Base-by-base conservation (phyloP, 2,888 invertebrate species). In the Slavum lentiscoides region DNA sequence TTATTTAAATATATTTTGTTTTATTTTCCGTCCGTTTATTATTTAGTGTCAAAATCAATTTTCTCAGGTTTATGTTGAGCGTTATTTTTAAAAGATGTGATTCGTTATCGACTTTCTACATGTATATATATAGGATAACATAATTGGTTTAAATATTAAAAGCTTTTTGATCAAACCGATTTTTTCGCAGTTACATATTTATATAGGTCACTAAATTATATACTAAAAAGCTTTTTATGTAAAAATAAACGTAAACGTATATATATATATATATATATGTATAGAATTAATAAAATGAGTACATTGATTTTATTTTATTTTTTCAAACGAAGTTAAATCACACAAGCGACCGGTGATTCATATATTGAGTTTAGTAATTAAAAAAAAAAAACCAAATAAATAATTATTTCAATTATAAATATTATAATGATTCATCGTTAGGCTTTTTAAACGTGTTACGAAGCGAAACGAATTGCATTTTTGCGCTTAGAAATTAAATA, bases 101-200 rank as follows among this genome's bases (percentile, higher is more conserved):
- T 73, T 49, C 17, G 7, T 30, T 30, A 61, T 49, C 19, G 23
- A n/a, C 23, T 23, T 30, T 61, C 19, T 62, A 61, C 17, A 11
- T 23, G 13, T 49, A 49, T 49, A 49, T 49, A 49, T 49, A 61
- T n/a, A 9, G 11, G 19, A 61, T 7, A 30, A 11, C 17, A n/a
- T 19, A 73, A 19, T 62, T 62, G 9, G 30, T 69, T 69, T 49
- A 73, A 61, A 61, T 72, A 8, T 72, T 72, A 72, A 72, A 72
- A 72, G 19, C 43, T 30, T 73, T 73, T 43, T 19, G 19, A 73
- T 73, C 11, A 13, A 61, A 23, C 13, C 5, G 11, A 3, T 23
- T 13, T 72, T 72, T 59, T 43, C 4, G 21, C 21, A 55, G 17
- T 15, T 37, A 64, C 17, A 19, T 30, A 49, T 39, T 21, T 59